Percentiles rank a stretch among this genome's conserved stretches.
Evolutionary conservation across 1,140 invertebrate genomes (phyloP).

Genomic region (Brachionus plicatilis): DNA sequence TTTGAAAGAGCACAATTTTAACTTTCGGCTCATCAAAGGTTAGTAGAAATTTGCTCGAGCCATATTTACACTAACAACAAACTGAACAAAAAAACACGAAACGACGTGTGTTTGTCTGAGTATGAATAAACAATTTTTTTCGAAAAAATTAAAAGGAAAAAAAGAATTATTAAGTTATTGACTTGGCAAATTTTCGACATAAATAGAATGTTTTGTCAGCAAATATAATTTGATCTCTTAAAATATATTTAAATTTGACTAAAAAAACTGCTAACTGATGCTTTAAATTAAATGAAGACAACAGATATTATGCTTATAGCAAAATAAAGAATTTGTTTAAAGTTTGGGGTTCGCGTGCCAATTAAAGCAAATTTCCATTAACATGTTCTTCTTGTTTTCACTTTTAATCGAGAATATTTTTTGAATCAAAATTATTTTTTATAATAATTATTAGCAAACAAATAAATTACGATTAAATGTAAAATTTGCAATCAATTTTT

Average conservation of each 20-base stretch:
- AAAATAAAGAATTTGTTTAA: too few relatives aligned
- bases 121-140: neutral
- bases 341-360: neutral
- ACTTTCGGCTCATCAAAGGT: neutral
- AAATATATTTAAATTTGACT: neutral
- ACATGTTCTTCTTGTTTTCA: neutral
- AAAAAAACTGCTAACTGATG: neutral
- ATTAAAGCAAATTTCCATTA: neutral
- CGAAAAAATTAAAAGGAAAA: neutral
- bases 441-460: too few relatives aligned
- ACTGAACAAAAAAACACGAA: slow-evolving; percentile 18
- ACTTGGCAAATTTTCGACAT: neutral
- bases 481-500: too few relatives aligned
- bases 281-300: neutral
- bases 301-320: too few relatives aligned
- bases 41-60: neutral
- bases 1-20: neutral
- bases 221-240: neutral
- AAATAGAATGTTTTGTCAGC: neutral
- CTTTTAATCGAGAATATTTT: neutral
- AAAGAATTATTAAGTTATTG: neutral
- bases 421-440: neutral
- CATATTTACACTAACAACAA: slow-evolving; percentile 3
- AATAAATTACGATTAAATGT: too few relatives aligned
- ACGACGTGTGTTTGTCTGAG: slow-evolving; percentile 33